Evolutionary conservation across 2,797 vertebrate genomes (phyloP).

Genomic region (Chelon labrosus): DNA sequence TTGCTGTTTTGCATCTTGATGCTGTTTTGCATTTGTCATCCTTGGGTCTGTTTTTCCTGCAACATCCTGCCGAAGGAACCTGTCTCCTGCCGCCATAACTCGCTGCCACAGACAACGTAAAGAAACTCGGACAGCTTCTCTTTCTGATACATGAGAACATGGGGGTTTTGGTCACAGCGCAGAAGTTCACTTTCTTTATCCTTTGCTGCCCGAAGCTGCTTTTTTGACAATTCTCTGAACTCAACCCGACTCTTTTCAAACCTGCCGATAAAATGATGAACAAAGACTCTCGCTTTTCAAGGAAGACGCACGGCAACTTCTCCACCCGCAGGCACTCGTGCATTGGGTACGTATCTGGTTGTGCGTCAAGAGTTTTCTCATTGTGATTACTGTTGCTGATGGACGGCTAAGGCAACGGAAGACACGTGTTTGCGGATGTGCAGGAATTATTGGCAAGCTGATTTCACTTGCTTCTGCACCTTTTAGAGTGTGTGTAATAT

Average conservation of each 20-base stretch:
- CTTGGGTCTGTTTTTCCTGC: constrained; percentile 40
- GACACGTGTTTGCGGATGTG: constrained; percentile 13
- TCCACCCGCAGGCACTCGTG: constrained; percentile 86
- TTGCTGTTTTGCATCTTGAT: constrained; percentile 54
- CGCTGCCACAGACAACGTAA: background rate
- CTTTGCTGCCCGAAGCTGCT: constrained; percentile 23
- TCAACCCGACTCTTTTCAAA: constrained; percentile 23
- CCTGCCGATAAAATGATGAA: constrained; percentile 76
- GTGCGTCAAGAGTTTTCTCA: constrained; percentile 3
- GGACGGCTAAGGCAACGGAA: background rate
- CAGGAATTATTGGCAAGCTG: constrained; percentile 1
- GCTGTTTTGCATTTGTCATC: constrained; percentile 42
- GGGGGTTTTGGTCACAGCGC: constrained; percentile 32
- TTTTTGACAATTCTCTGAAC: constrained; percentile 43
- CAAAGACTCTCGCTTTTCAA: constrained; percentile 83
- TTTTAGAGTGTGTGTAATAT: background rate
- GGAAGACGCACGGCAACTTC: constrained; percentile 81
- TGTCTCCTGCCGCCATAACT: constrained; percentile 9
- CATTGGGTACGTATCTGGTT: constrained; percentile 83
- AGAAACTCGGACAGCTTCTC: constrained; percentile 35
- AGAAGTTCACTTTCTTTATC: constrained; percentile 45
- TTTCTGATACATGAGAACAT: constrained; percentile 54
- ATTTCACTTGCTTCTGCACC: constrained; percentile 12
- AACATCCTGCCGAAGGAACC: constrained; percentile 10
- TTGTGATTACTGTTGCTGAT: background rate